Evolutionary conservation across 2,797 vertebrate genomes (phyloP), one percentile per base, ranked within the genome.

Genomic region (Parambassis ranga): DNA sequence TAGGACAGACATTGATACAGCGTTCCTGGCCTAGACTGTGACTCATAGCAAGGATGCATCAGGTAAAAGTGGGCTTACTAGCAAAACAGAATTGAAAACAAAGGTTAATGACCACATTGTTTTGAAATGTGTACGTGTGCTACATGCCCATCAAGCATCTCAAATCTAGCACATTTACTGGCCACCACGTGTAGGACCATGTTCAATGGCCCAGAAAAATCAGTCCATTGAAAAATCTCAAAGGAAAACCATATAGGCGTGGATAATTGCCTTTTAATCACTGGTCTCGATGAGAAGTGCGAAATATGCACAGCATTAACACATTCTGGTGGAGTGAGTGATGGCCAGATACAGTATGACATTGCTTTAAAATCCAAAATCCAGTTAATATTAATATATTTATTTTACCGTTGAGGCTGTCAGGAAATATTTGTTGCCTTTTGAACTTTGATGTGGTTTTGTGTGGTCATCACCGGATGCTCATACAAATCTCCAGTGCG

Each of bases 1-100:
- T 79, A 16, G 55, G 48, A 60, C 50, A 57, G 71, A 69, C 74
- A 73, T 84, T 78, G 56, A 32, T 58, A 14, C 66, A 85, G 82
- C 72, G 69, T 84, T 75, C 41, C 47, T 68, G 83, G 83, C 82
- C 78, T 83, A 75, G 47, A 46, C 49, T 68, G 58, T 84, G 82
- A 82, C 33, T 83, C 83, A 82, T 70, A 69, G 74, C 68, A 59
- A 32, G 52, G 50, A 81, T 63, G 59, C 53, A 74, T 55, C 71
- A 77, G 53, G 60, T 69, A 46, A 73, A 78, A 43, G 19, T 73
- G 41, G 8, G 7, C 15, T 35, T 24, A 8, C 9, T 20, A 32
- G 20, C 19, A 16, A 27, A 28, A 42, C 6, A 14, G 32, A 8
- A 22, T 9, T 28, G 10, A 10, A 65, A 39, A 48, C n/a, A 23